Evolutionary conservation across 2,888 invertebrate species (phyloP).

Genomic region (Drosophila atripex): DNA sequence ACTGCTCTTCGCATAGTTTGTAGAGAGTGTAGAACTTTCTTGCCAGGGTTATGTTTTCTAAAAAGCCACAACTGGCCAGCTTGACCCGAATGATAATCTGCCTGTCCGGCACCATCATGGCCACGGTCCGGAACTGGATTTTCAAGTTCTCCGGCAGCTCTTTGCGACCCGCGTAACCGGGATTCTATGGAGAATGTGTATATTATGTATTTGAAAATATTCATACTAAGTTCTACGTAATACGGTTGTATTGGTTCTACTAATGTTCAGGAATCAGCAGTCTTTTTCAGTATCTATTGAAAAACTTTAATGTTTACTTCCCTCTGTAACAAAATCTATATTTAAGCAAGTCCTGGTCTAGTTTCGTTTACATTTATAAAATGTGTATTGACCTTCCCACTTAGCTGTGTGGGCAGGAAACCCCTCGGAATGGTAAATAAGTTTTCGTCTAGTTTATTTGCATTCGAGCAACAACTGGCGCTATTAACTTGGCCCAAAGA

Average conservation of each 20-base stretch:
- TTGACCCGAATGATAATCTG: conserved; percentile 99
- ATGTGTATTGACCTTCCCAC: background rate
- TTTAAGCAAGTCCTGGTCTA: background rate
- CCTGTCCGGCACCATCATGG: conserved; percentile 99
- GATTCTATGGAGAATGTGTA: conserved; percentile 88
- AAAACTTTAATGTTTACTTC: no score
- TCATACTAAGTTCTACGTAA: background rate
- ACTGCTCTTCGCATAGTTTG: conserved; percentile 97
- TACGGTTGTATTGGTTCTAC: background rate
- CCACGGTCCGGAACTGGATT: conserved; percentile 98
- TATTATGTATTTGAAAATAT: background rate
- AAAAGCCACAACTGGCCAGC: conserved; percentile 96
- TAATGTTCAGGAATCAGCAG: background rate
- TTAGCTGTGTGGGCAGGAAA: background rate
- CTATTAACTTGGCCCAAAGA: conserved; percentile 43
- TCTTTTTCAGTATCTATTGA: no score
- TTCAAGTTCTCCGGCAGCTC: conserved; percentile 98
- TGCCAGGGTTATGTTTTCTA: conserved; percentile 97
- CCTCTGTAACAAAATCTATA: background rate
- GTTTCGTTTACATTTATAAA: background rate
- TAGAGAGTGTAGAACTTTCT: conserved; percentile 98
- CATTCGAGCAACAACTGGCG: conserved; percentile 5
- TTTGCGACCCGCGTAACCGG: conserved; percentile 98
- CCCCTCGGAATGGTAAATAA: background rate
- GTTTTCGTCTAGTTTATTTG: conserved; percentile 13